These are phyloP conservation scores for Polyommatus icarus DNA, from an alignment of 2,888 invertebrate genomes.

Conservation along the genomic window DNA sequence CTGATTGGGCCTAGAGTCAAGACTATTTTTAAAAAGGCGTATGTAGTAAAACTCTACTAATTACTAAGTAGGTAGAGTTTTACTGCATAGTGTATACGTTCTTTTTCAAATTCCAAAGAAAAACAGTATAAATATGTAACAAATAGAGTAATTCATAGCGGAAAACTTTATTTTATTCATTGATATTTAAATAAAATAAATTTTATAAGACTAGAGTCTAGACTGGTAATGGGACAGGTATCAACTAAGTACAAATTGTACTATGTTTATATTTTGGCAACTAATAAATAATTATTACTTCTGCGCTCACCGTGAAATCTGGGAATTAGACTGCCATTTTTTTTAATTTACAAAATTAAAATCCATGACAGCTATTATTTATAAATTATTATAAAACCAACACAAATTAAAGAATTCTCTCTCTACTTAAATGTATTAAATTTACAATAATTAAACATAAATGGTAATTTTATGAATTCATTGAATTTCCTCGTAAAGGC, in stretches of 20 bases:
- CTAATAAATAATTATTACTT: background rate
- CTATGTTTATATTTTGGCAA: background rate
- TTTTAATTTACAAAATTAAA: conserved; percentile 4
- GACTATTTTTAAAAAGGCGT: too few species aligned
- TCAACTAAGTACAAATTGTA: background rate
- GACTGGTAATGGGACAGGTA: too few species aligned
- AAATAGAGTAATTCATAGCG: too few species aligned
- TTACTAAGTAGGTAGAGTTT: too few species aligned
- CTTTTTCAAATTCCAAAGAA: too few species aligned
- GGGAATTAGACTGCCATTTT: background rate
- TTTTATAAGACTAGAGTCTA: too few species aligned
- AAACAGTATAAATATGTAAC: too few species aligned
- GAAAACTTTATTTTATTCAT: too few species aligned
- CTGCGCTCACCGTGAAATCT: background rate
- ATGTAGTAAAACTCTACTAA: too few species aligned
- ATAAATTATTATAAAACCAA: conserved; percentile 21
- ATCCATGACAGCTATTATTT: conserved; percentile 2
- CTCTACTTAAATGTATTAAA: conserved; percentile 19
- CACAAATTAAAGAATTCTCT: conserved; percentile 19
- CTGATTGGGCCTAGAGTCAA: too few species aligned
- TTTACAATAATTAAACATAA: conserved; percentile 15
- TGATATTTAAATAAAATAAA: too few species aligned
- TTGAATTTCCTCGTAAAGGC: conserved; percentile 13
- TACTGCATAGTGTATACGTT: too few species aligned
- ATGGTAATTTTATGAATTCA: conserved; percentile 21